These are phyloP conservation scores for Phymanthus crucifer DNA, from an alignment of 92 coral and sea anemone genomes.

Conservation along the genomic window DNA sequence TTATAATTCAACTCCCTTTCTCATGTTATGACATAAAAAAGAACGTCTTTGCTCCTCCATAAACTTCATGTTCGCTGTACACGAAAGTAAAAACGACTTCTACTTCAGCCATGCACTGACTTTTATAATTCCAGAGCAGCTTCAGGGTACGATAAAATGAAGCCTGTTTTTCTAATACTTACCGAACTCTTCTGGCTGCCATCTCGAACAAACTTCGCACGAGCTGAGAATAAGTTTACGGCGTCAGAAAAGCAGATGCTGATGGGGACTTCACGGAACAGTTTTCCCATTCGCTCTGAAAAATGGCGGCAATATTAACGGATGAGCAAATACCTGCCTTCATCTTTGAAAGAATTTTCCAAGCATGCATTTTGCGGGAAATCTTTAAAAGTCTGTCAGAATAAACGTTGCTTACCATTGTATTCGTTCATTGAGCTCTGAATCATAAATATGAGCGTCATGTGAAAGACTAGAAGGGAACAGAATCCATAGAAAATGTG, in stretches of 20 bases:
- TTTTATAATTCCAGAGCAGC: too few species aligned
- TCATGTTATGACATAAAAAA: too few species aligned
- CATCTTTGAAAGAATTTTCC: too few species aligned
- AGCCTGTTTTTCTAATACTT: conserved; percentile 22
- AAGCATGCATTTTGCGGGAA: too few species aligned
- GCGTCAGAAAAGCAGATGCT: conserved; percentile 81
- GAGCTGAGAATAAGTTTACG: conserved; percentile 87
- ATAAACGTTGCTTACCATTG: conserved; percentile 54
- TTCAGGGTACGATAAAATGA: too few species aligned
- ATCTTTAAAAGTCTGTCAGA: neutral
- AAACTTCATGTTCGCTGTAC: too few species aligned
- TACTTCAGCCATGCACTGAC: too few species aligned
- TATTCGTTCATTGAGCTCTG: conserved; percentile 90
- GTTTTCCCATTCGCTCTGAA: conserved; percentile 85
- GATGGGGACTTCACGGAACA: conserved; percentile 81
- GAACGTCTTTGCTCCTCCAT: too few species aligned
- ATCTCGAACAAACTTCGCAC: conserved; percentile 82
- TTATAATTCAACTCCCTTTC: too few species aligned
- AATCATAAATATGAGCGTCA: conserved; percentile 83
- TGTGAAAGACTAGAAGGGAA: conserved; percentile 73
- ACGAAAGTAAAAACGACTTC: too few species aligned
- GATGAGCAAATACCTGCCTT: too few species aligned
- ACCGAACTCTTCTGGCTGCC: conserved; percentile 83
- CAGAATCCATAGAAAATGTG: conserved; percentile 90
- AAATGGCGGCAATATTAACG: neutral